Evolutionary conservation across 2,113 vertebrate genomes (phyloP).

Genomic region (Malurus melanocephalus): DNA sequence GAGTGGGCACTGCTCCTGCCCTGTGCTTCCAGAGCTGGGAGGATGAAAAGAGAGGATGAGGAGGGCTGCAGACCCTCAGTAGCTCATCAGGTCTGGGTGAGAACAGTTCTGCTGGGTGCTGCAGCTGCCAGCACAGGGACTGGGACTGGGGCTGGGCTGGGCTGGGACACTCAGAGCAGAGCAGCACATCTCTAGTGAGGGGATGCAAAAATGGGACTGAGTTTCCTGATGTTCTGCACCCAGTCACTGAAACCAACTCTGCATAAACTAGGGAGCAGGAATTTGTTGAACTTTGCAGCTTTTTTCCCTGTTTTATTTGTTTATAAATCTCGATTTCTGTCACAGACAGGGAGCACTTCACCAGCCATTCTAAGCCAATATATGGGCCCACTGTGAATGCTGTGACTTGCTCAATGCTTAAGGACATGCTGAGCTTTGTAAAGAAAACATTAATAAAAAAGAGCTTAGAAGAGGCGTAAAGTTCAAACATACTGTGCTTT

Average conservation of each 20-base stretch:
- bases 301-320: not conserved
- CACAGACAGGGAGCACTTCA: not conserved
- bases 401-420: not conserved
- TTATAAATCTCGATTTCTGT: not conserved
- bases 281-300: not conserved
- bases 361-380: not conserved
- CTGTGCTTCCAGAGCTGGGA: not conserved
- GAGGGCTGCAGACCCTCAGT: not conserved
- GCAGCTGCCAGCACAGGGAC: not conserved
- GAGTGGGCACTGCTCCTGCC: not conserved
- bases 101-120: not conserved
- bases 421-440: conserved; percentile 38
- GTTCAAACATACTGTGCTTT: conserved; percentile 50
- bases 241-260: not conserved
- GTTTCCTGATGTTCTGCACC: not conserved
- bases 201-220: not conserved
- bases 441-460: conserved; percentile 62
- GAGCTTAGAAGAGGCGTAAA: conserved; percentile 46
- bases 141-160: not conserved
- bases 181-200: not conserved
- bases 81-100: not conserved
- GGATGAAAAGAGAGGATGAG: not conserved
- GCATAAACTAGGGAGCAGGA: not conserved
- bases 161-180: not conserved
- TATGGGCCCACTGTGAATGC: conserved; percentile 18